Base-by-base conservation (phyloP, 2,797 vertebrate genomes). In the Eptatretus atami region DNA sequence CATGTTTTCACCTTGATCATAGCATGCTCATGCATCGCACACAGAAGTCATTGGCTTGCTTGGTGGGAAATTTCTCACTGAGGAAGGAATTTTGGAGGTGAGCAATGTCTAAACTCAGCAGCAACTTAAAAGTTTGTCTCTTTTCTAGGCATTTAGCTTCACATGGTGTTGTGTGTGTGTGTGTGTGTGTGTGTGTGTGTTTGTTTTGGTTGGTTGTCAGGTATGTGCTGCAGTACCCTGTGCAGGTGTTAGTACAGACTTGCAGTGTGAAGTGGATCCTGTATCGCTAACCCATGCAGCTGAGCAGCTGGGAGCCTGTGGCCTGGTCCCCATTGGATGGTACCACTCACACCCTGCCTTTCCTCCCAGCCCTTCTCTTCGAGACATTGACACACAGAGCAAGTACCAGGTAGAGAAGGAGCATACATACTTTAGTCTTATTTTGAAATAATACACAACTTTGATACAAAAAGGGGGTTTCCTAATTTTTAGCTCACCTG, bases 181-280 rank as follows among this genome's bases (percentile, higher is more conserved):
- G 31, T 44, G 31, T 44, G 31, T 44, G 4, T 44, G 31, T 44
- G 4, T 44, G 31, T 44, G 4, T 44, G 4, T 44, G 31, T 44
- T 2, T 4, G 31, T 4, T 44, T 44, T 44, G 4, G 4, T 44
- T 44, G 31, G 3, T 65, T 54, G 54, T 12, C 70, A 98, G 92
- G 80, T 96, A 64, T 75, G 75, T 69, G 79, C 77, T 44, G 86
- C 88, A 52, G 90, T 95, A 71, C 92, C 92, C 0, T 98, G 92
- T 67, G 92, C 80, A 72, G 95, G 90, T 52, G 78, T 92, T 68
- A 98, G 92, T 63, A 96, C 92, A 0, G 90, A 86, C 1, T 69
- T 98, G 63, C 92, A 98, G 75, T 98, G 92, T 2, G 92, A 98
- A 76, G 96, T 98, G 92, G 92, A 96, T 68, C 83, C 90, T 0